These are phyloP conservation scores for Dendroctonus ponderosae DNA, from an alignment of 1,140 invertebrate species.

Conservation along the genomic window DNA sequence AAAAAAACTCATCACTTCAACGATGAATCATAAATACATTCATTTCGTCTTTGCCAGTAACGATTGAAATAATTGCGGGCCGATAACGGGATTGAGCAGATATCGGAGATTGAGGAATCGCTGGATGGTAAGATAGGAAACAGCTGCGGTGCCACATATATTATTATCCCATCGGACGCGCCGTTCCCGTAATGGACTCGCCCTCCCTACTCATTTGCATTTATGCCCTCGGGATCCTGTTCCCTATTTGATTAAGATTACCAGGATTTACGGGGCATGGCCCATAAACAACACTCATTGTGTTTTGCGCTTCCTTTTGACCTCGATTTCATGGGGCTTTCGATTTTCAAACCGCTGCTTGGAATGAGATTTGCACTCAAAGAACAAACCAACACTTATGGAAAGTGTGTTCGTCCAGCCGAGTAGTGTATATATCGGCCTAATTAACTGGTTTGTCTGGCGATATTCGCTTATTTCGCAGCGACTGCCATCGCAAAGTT, in stretches of 20 bases:
- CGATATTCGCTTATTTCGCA: too few species aligned
- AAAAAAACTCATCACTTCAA: not conserved
- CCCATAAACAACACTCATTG: constrained; percentile 27
- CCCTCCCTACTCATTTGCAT: constrained; percentile 30
- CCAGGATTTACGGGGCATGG: constrained; percentile 17
- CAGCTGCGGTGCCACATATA: constrained; percentile 30
- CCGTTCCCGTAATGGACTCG: constrained; percentile 24
- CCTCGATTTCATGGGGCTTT: constrained; percentile 16
- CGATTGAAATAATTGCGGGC: not conserved
- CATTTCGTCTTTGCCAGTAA: not conserved
- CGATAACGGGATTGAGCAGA: constrained; percentile 1
- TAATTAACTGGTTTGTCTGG: too few species aligned
- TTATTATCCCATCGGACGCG: constrained; percentile 29
- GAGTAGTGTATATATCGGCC: too few species aligned
- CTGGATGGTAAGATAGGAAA: constrained; percentile 26
- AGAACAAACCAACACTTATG: too few species aligned
- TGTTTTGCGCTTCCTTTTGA: constrained; percentile 25
- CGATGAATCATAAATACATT: not conserved
- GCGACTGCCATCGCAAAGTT: not conserved
- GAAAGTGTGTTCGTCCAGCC: too few species aligned
- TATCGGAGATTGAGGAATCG: constrained; percentile 20
- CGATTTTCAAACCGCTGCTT: not conserved
- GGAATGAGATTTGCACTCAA: not conserved
- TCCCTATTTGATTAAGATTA: constrained; percentile 25
- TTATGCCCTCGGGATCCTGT: constrained; percentile 12